Percentiles rank a stretch among this genome's conserved stretches.
These are phyloP conservation scores for Cepphus grylle DNA, from an alignment of 2,113 vertebrate genomes.

Conservation along the genomic window DNA sequence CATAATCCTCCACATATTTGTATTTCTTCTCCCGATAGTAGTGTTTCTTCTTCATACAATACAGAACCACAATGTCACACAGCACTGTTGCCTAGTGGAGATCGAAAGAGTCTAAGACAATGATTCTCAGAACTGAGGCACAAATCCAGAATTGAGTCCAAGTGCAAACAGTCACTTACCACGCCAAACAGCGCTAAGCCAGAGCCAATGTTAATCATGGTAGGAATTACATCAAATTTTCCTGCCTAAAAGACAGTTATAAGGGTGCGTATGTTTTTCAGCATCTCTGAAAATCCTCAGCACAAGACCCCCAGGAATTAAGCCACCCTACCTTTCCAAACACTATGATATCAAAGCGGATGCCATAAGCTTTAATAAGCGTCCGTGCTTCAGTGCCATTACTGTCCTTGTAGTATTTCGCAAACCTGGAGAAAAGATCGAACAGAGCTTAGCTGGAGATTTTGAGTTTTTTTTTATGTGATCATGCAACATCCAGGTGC, in stretches of 20 bases:
- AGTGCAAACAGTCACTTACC: slow-evolving; percentile 68
- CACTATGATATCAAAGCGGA: slow-evolving; percentile 86
- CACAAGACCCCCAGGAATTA: not conserved
- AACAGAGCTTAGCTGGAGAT: not conserved
- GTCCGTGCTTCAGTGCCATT: slow-evolving; percentile 74
- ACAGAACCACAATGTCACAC: slow-evolving; percentile 81
- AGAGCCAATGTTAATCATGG: slow-evolving; percentile 87
- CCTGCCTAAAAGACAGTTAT: slow-evolving; percentile 77
- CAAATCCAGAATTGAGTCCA: not conserved
- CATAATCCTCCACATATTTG: slow-evolving; percentile 79
- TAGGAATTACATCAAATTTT: slow-evolving; percentile 85
- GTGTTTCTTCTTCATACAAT: slow-evolving; percentile 77
- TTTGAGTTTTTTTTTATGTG: not conserved
- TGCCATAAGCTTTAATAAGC: slow-evolving; percentile 85
- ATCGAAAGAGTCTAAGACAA: not conserved
- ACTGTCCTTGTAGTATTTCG: slow-evolving; percentile 79
- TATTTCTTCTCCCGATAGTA: slow-evolving; percentile 83
- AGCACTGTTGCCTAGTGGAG: slow-evolving; percentile 77
- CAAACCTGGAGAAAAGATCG: slow-evolving; percentile 75
- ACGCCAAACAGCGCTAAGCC: slow-evolving; percentile 81
- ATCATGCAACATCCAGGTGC: not conserved
- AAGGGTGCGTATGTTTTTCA: not conserved
- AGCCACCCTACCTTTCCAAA: slow-evolving; percentile 80
- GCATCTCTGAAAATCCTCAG: not conserved
- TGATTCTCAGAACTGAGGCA: not conserved